Base-by-base conservation (phyloP, 2,113 vertebrate species). In the Psilopogon haemacephalus region DNA sequence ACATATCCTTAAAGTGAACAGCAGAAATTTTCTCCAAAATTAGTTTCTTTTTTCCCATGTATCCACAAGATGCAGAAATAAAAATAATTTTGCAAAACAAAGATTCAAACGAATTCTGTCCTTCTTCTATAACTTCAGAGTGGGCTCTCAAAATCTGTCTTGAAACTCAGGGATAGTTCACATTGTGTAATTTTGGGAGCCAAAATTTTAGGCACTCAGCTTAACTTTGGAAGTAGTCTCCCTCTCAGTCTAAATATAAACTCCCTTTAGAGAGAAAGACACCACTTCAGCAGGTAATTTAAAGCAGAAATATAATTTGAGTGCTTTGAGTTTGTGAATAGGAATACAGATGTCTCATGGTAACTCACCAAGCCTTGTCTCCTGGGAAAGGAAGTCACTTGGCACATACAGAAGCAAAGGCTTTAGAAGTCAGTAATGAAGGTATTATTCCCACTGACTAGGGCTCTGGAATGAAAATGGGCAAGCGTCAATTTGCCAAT, bases 401-500 rank as follows among this genome's bases (percentile, higher is more conserved):
- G 30, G 30, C 27, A 16, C 2, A 8, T 23, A 17, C 2, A 24
- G 72, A 69, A 62, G 13, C 30, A 42, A 70, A 80, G 27, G 8
- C 59, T 23, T 15, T 27, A 48, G 23, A 68, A 64, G 26, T 28
- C 56, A 84, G 17, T 24, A 59, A 1, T 26, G 40, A 32, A 30
- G 23, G 8, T 65, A 33, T 40, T 75, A 8, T 28, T 67, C 24
- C 11, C 50, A 7, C 27, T 2, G 2, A 9, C 17, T 17, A n/a
- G 9, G 24, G 9, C 33, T 92, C 38, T 64, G 62, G 11, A 58
- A 7, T 28, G 55, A 87, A 82, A 73, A 11, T 38, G 32, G 35
- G 11, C 0, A 2, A 54, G 11, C 24, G 65, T 78, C 20, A 44
- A 4, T 0, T 0, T 12, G 27, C 4, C 0, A 0, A 58, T 44